phyloP scores from a whole-genome alignment of 2,113 vertebrate species.

The Neodontobutis hainanensis region DNA sequence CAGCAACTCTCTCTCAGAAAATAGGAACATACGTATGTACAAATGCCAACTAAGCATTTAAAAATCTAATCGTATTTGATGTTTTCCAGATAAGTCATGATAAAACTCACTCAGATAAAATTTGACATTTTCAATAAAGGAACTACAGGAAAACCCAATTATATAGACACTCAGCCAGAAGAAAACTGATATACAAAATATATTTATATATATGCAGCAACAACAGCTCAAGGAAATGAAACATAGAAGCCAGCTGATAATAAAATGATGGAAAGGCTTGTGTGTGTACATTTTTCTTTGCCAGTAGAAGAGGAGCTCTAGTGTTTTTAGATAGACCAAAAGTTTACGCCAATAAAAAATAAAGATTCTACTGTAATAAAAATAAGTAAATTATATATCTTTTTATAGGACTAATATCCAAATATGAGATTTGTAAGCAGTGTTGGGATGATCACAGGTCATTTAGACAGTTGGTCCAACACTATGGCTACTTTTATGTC shows the following conservation, averaged over 20 bases:
- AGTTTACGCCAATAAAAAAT: too few species aligned
- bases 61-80: background rate
- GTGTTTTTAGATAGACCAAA: too few species aligned
- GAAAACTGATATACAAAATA: background rate
- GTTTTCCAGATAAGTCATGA: background rate
- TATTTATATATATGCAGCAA: conserved; percentile 6
- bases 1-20: too few species aligned
- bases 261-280: conserved; percentile 3
- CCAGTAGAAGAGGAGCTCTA: too few species aligned
- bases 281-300: background rate
- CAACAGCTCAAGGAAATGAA: conserved; percentile 10
- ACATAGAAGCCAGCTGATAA: background rate
- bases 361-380: too few species aligned
- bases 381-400: background rate
- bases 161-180: background rate
- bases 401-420: too few species aligned
- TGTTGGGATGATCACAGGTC: too few species aligned
- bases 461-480: too few species aligned
- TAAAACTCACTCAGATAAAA: background rate
- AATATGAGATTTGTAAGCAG: too few species aligned
- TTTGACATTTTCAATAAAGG: background rate
- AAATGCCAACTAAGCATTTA: background rate
- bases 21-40: background rate
- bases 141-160: conserved; percentile 4
- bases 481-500: too few species aligned